Base-by-base conservation (phyloP, 2,113 vertebrate species). In the Lagopus leucura region DNA sequence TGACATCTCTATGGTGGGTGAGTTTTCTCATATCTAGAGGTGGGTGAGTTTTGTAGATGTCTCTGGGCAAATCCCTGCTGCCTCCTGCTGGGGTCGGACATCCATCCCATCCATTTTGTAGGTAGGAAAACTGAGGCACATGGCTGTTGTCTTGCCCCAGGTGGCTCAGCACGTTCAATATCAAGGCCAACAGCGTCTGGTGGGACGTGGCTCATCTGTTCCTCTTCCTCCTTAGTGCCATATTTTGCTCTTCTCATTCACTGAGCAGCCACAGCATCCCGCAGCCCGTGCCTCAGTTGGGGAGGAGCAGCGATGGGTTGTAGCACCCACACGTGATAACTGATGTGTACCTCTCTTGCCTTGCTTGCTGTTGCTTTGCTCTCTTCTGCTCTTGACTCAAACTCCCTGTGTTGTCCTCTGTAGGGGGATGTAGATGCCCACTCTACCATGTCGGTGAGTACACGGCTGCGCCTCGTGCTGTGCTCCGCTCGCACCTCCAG, bases 401-500 rank as follows among this genome's bases (percentile, higher is more conserved):
- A 64, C 32, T 95, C 90, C 88, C 95, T 93, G 92, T 92, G 89
- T 93, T 98, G 93, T 97, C 70, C 89, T 95, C 94, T 79, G 48
- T 95, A 98, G 97, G 97, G 96, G 92, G 70, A 73, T 43, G 82
- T 91, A n/a, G 81, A 97, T 89, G 93, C 97, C 89, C 97, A 98
- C 92, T 97, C 97, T 24, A 96, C 97, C 57, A 95, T 98, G 94
- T 96, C 98, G 97, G 97, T 98, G 96, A 98, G 97, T 98, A 71
- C 93, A 22, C 77, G 40, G 36, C 67, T 21, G 78, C 13, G 52
- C 21, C 42, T 75, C 32, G 6, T 77, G 63, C 47, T 83, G 69
- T 72, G 50, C 67, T 85, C 91, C 50, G 72, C 78, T 95, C 86
- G 28, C 81, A 13, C n/a, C 76, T 83, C 50, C 36, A 4, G 34